A percentile compares a stretch with the other conserved stretches of the same genome.
Conservation (phyloP, 2,113 vertebrate species). For the Petrocephalus microphthalmus region DNA sequence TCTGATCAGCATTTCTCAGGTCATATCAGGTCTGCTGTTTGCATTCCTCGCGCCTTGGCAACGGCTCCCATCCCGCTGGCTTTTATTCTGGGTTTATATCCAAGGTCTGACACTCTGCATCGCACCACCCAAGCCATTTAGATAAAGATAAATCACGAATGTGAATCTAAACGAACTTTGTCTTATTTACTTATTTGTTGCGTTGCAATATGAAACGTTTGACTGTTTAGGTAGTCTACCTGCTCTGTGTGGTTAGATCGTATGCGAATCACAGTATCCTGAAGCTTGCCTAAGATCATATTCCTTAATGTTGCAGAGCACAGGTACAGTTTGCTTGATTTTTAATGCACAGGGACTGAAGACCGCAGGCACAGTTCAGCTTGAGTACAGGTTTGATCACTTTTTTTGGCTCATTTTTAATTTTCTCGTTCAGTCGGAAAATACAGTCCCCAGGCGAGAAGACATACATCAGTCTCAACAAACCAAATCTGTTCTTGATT, state of each 20-base stretch:
- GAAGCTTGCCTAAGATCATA: not conserved
- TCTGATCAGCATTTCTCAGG: constrained; percentile 8
- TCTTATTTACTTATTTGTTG: no score
- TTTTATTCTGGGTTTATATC: not conserved
- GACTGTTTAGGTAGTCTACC: not conserved
- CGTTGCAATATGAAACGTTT: not conserved
- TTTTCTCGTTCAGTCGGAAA: not conserved
- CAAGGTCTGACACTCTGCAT: not conserved
- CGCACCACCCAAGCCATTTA: not conserved
- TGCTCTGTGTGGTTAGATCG: not conserved
- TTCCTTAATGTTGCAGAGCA: not conserved
- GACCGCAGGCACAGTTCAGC: not conserved
- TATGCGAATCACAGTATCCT: not conserved
- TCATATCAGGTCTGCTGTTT: constrained; percentile 22
- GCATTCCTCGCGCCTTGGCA: not conserved
- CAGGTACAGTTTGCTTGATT: not conserved
- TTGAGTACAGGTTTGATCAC: not conserved
- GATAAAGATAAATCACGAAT: not conserved
- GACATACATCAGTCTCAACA: not conserved
- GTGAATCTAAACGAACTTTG: not conserved
- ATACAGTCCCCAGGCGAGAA: not conserved
- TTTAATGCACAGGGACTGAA: not conserved
- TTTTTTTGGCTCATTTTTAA: not conserved
- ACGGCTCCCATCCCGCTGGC: not conserved
- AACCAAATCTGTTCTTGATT: not conserved